Evolutionary conservation across 2,797 vertebrate species (phyloP).

Genomic region (Leucoraja ocellata): DNA sequence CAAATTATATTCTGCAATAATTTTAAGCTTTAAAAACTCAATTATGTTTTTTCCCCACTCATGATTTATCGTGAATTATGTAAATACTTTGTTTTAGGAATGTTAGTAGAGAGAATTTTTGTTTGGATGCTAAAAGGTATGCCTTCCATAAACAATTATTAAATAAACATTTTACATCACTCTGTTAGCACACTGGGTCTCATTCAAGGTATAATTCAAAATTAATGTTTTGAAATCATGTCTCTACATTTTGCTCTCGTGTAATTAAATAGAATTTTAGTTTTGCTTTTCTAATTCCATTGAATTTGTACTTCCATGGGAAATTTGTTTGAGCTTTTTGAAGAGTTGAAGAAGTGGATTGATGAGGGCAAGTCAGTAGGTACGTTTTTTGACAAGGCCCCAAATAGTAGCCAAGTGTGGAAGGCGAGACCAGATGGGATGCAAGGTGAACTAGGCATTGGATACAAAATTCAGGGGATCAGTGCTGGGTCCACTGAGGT

Average conservation of each 20-base stretch:
- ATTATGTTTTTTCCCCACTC: neutral
- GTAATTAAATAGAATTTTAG: neutral
- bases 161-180: neutral
- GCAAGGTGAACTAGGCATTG: too few relatives aligned
- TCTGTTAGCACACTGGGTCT: neutral
- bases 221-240: neutral
- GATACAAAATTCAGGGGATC: too few relatives aligned
- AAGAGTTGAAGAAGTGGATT: too few relatives aligned
- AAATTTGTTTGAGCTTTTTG: neutral
- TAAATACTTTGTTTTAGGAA: too few relatives aligned
- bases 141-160: neutral
- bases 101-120: neutral
- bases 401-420: too few relatives aligned
- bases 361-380: too few relatives aligned
- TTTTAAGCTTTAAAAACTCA: neutral
- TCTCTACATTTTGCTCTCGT: neutral
- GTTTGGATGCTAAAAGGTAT: too few relatives aligned
- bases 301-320: neutral
- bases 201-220: neutral
- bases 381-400: too few relatives aligned
- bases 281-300: neutral
- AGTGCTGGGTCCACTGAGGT: too few relatives aligned
- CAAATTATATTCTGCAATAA: neutral
- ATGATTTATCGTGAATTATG: neutral
- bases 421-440: too few relatives aligned